Evolutionary conservation across 2,888 invertebrate genomes (phyloP).

Genomic region (Orthosia incerta): DNA sequence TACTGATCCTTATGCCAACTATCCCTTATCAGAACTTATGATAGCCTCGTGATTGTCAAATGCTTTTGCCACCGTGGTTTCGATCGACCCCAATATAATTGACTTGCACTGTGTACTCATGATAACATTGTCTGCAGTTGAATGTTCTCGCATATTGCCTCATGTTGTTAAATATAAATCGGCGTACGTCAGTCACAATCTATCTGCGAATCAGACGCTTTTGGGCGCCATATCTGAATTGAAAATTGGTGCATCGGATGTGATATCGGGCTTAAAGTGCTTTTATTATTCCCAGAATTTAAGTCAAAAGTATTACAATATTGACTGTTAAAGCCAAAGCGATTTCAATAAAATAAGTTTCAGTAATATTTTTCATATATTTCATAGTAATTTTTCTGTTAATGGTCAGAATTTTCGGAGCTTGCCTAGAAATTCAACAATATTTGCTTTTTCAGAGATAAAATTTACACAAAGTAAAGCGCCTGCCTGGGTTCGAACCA

Average conservation of each 20-base stretch:
- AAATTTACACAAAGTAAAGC: too few relatives aligned
- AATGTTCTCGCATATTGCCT: conserved; percentile 23
- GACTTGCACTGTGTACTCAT: not conserved
- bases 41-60: not conserved
- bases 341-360: not conserved
- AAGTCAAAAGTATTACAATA: conserved; percentile 3
- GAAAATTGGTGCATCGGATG: conserved; percentile 4
- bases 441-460: not conserved
- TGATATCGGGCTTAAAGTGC: conserved; percentile 15
- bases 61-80: not conserved
- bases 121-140: conserved; percentile 14
- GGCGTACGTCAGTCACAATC: conserved; percentile 20
- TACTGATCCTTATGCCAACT: not conserved
- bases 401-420: not conserved
- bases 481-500: too few relatives aligned
- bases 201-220: conserved; percentile 21
- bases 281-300: conserved; percentile 20
- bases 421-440: not conserved
- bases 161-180: conserved; percentile 28
- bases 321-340: not conserved
- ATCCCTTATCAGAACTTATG: not conserved
- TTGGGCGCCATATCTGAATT: conserved; percentile 29
- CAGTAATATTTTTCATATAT: not conserved
- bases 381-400: not conserved
- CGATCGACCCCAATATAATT: not conserved